phyloP scores from a whole-genome alignment of 2,888 invertebrate species.

The Exephanes ischioxanthus region DNA sequence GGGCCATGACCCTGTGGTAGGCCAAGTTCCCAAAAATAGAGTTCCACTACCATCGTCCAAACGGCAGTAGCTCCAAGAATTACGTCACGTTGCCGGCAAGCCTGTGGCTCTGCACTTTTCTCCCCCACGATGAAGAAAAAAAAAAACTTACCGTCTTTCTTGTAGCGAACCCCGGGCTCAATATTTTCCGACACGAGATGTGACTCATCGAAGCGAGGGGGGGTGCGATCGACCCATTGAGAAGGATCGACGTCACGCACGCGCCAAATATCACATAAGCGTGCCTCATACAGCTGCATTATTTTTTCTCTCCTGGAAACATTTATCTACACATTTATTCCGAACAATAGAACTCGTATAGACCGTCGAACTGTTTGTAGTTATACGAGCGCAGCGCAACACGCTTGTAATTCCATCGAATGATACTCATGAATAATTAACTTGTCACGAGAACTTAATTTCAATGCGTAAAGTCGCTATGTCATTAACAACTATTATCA shows the following conservation, averaged over 20 bases:
- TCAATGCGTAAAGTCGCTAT: background rate
- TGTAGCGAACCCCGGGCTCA: background rate
- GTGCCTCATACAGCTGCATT: background rate
- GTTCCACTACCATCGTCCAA: slow-evolving; percentile 39
- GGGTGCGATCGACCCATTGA: slow-evolving; percentile 43
- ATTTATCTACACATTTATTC: background rate
- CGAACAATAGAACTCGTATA: background rate
- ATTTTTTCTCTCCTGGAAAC: slow-evolving; percentile 11
- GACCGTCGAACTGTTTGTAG: background rate
- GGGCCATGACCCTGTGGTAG: slow-evolving; percentile 68
- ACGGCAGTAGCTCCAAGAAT: slow-evolving; percentile 24
- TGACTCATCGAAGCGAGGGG: slow-evolving; percentile 45
- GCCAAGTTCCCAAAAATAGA: slow-evolving; percentile 73
- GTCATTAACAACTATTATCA: background rate
- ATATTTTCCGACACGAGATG: slow-evolving; percentile 47
- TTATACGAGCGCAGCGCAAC: background rate
- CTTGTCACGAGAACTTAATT: background rate
- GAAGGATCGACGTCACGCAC: slow-evolving; percentile 40
- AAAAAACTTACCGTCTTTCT: slow-evolving; percentile 8
- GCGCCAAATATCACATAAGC: slow-evolving; percentile 14
- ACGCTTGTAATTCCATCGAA: background rate
- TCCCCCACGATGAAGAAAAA: slow-evolving; percentile 46
- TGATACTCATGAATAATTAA: slow-evolving; percentile 1
- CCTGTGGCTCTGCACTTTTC: slow-evolving; percentile 56
- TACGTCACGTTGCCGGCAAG: slow-evolving; percentile 61